phyloP scores from a whole-genome alignment of 2,113 vertebrate species.

The Sebastes fasciatus region DNA sequence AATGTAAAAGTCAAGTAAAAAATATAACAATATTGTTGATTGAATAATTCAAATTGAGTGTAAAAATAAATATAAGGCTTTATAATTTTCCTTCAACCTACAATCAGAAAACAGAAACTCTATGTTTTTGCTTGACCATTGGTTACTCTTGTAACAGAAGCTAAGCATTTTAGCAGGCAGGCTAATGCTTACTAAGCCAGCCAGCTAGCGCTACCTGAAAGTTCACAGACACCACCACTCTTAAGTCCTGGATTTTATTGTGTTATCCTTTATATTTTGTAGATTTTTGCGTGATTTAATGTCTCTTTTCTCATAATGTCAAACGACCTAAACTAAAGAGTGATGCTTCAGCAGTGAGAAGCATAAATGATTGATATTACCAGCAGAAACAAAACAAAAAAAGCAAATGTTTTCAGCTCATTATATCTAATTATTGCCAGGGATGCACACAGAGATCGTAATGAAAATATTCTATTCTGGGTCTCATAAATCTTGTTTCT shows the following conservation, averaged over 20 bases:
- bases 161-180: not conserved
- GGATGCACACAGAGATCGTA: not conserved
- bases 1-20: not conserved
- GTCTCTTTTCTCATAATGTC: not conserved
- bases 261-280: not conserved
- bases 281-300: not conserved
- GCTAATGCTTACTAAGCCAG: not conserved
- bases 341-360: not conserved
- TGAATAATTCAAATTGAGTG: not conserved
- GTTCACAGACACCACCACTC: not conserved
- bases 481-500: not conserved
- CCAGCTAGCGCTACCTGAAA: not conserved
- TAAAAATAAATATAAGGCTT: too few species aligned
- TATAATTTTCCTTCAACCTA: not conserved
- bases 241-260: not conserved
- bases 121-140: not conserved
- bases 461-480: slow-evolving; percentile 1
- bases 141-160: not conserved
- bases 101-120: not conserved
- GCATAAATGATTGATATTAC: not conserved
- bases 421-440: not conserved
- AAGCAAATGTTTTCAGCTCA: not conserved
- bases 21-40: not conserved
- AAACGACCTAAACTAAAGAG: not conserved
- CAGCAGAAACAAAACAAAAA: not conserved